A percentile compares a stretch with the other conserved stretches of the same genome.
Evolutionary conservation across 2,888 invertebrate species (phyloP).

Genomic region (Cyclophora punctaria): DNA sequence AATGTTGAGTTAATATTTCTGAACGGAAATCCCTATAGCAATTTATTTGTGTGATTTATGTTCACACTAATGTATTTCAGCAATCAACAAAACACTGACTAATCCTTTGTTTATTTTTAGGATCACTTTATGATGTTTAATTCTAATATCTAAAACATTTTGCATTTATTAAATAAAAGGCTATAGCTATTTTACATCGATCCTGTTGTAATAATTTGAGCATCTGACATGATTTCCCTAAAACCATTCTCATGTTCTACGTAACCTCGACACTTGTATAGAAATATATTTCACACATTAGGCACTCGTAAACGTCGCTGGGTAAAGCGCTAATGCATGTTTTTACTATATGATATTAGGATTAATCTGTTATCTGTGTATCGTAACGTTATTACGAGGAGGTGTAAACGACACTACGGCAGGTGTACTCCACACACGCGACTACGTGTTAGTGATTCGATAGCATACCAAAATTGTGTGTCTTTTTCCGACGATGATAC

Average conservation of each 20-base stretch:
- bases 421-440: conserved; percentile 30
- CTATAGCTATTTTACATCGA: too few relatives aligned
- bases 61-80: too few relatives aligned
- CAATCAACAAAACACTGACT: too few relatives aligned
- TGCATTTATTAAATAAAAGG: too few relatives aligned
- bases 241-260: conserved; percentile 31
- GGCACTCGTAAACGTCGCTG: conserved; percentile 29
- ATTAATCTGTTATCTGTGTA: conserved; percentile 66
- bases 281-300: conserved; percentile 39
- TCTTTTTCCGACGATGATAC: conserved; percentile 21
- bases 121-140: too few relatives aligned
- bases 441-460: conserved; percentile 45
- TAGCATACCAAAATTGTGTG: conserved; percentile 40
- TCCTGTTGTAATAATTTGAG: too few relatives aligned
- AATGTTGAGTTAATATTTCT: too few relatives aligned
- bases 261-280: conserved; percentile 42
- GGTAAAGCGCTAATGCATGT: conserved; percentile 60
- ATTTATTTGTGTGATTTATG: too few relatives aligned
- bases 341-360: conserved; percentile 59
- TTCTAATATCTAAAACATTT: too few relatives aligned
- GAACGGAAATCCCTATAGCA: too few relatives aligned
- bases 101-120: too few relatives aligned
- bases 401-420: conserved; percentile 32
- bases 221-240: conserved; percentile 6
- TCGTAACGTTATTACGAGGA: conserved; percentile 53